A percentile compares a stretch with the other conserved stretches of the same genome.
Conservation (phyloP, 2,113 vertebrate species). For the Heterochromis multidens region DNA sequence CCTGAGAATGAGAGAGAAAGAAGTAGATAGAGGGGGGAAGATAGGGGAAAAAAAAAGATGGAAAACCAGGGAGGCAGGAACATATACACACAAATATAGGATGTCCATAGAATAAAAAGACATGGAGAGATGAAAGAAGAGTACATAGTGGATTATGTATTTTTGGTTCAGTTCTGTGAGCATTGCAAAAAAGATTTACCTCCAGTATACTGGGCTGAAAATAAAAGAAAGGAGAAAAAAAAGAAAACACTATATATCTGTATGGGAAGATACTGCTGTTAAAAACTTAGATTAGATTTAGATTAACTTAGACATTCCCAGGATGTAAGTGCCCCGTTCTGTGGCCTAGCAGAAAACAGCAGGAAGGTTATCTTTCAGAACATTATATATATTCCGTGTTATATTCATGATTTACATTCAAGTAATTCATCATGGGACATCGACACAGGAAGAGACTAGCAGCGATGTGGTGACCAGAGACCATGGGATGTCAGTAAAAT, state of each 20-base stretch:
- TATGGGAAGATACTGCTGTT: background rate
- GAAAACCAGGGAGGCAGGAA: background rate
- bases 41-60: background rate
- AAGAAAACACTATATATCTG: background rate
- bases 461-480: background rate
- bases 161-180: background rate
- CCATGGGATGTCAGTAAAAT: background rate
- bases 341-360: background rate
- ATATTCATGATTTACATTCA: background rate
- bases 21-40: background rate
- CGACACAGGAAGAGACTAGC: background rate
- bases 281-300: background rate
- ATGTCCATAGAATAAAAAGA: background rate
- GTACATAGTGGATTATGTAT: background rate
- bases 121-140: background rate
- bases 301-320: background rate
- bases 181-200: background rate
- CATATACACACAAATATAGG: background rate
- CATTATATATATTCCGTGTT: background rate
- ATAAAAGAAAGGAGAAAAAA: background rate
- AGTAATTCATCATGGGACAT: background rate
- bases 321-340: background rate
- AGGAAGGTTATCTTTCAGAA: background rate
- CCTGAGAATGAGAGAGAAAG: slow-evolving; percentile 31
- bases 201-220: background rate